A percentile compares a stretch with the other conserved stretches of the same genome.
Evolutionary conservation across 2,113 vertebrate species (phyloP).

Genomic region (Ptyas mucosa): DNA sequence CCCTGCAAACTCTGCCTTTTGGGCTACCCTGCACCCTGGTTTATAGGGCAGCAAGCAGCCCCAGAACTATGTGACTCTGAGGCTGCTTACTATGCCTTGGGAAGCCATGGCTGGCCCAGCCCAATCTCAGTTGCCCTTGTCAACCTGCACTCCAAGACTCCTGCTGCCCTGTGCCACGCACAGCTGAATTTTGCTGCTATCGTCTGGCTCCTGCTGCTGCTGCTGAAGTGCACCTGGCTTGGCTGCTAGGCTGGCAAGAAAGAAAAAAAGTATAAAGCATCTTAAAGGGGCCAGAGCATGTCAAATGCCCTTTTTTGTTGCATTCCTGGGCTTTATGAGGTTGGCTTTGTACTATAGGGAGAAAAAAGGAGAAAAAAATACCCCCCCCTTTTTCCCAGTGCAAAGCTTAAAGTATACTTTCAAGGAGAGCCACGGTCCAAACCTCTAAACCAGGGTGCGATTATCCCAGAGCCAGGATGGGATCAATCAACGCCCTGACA

Average conservation of each 20-base stretch:
- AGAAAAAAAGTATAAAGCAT: background rate
- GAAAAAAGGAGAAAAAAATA: background rate
- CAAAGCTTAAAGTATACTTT: no score
- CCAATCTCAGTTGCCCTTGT: background rate
- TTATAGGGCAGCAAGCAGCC: background rate
- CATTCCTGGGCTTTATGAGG: background rate
- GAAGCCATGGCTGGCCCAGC: background rate
- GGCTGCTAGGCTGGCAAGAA: background rate
- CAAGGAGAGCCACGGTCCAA: no score
- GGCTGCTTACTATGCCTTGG: background rate
- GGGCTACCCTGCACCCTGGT: background rate
- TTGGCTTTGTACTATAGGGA: background rate
- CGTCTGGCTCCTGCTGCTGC: background rate
- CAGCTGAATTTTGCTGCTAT: background rate
- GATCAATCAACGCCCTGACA: no score
- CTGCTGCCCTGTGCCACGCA: background rate
- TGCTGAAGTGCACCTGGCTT: background rate
- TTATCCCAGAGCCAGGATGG: no score
- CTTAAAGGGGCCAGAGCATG: background rate
- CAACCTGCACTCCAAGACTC: no score
- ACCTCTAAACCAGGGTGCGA: no score
- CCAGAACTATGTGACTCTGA: background rate
- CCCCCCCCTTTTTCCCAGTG: background rate
- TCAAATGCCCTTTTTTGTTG: background rate
- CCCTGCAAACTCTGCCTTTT: background rate